These are phyloP conservation scores for Parelbella ahira DNA, from an alignment of 2,888 invertebrate genomes.

Conservation along the genomic window DNA sequence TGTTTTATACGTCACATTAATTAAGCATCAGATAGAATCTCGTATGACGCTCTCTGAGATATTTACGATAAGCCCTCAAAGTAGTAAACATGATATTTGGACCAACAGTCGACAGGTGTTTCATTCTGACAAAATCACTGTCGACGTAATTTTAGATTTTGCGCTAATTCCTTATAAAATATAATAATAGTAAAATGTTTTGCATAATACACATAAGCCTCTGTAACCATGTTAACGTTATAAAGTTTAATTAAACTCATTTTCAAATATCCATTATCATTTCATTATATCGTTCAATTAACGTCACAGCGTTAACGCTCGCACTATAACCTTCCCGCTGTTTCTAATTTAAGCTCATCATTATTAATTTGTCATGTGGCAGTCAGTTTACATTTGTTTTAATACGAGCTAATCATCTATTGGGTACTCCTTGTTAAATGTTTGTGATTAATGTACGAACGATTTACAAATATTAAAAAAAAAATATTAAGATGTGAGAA, in stretches of 20 bases:
- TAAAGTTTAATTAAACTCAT: slow-evolving; percentile 25
- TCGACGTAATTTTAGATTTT: slow-evolving; percentile 17
- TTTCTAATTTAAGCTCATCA: slow-evolving; percentile 25
- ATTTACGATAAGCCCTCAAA: slow-evolving; percentile 45
- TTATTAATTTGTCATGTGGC: slow-evolving; percentile 25
- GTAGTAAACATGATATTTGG: slow-evolving; percentile 39
- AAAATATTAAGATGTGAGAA: no score
- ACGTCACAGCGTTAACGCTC: slow-evolving; percentile 24
- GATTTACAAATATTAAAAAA: no score
- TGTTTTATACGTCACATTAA: slow-evolving; percentile 72
- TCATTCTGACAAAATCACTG: slow-evolving; percentile 28
- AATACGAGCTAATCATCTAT: background rate
- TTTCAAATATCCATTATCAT: slow-evolving; percentile 26
- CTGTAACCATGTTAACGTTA: slow-evolving; percentile 20
- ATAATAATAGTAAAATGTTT: slow-evolving; percentile 15
- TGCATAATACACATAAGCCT: slow-evolving; percentile 21
- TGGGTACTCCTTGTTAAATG: slow-evolving; percentile 34
- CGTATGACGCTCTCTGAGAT: slow-evolving; percentile 44
- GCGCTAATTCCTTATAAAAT: slow-evolving; percentile 19
- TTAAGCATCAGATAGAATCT: slow-evolving; percentile 70
- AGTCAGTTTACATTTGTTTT: slow-evolving; percentile 5
- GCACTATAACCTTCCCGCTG: slow-evolving; percentile 21
- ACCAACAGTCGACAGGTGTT: slow-evolving; percentile 40
- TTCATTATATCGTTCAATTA: slow-evolving; percentile 24
- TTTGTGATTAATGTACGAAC: no score